Conservation (phyloP, 2,797 vertebrate genomes). For the Astyanax mexicanus region DNA sequence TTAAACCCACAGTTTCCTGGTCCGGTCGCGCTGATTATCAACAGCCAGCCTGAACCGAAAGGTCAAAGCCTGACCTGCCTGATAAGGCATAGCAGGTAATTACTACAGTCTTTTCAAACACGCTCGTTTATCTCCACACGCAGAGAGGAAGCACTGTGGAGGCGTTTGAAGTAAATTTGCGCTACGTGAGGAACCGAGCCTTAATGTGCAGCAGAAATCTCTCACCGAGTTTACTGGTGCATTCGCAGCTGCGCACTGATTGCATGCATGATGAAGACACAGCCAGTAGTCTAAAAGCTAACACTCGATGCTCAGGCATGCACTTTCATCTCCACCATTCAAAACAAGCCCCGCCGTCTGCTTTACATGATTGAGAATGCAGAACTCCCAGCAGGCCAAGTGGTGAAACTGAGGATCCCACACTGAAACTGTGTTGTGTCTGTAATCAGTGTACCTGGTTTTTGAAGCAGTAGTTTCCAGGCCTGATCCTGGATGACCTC, state of each 20-base stretch:
- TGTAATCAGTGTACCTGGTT: slow-evolving; percentile 1
- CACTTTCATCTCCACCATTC: slow-evolving; percentile 6
- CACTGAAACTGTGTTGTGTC: too few relatives aligned
- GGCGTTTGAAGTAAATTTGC: background rate
- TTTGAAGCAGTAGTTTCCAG: too few relatives aligned
- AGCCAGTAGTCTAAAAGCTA: background rate
- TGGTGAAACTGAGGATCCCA: background rate
- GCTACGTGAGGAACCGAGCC: background rate
- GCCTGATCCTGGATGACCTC: too few relatives aligned
- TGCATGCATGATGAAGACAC: background rate
- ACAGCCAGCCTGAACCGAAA: slow-evolving; percentile 20
- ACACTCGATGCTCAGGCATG: background rate
- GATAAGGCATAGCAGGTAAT: slow-evolving; percentile 31
- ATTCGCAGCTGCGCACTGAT: background rate
- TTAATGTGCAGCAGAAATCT: too few relatives aligned
- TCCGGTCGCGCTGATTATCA: slow-evolving; percentile 34
- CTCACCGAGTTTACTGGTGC: background rate
- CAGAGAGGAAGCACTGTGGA: background rate
- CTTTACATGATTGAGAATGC: background rate
- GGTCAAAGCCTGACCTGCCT: slow-evolving; percentile 39
- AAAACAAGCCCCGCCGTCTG: slow-evolving; percentile 1
- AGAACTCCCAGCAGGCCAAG: background rate
- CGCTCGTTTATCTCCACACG: slow-evolving; percentile 18
- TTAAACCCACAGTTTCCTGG: slow-evolving; percentile 3
- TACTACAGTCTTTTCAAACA: slow-evolving; percentile 38